Evolutionary conservation across 1,140 invertebrate species (phyloP).

Genomic region (Dendrolimus kikuchii): DNA sequence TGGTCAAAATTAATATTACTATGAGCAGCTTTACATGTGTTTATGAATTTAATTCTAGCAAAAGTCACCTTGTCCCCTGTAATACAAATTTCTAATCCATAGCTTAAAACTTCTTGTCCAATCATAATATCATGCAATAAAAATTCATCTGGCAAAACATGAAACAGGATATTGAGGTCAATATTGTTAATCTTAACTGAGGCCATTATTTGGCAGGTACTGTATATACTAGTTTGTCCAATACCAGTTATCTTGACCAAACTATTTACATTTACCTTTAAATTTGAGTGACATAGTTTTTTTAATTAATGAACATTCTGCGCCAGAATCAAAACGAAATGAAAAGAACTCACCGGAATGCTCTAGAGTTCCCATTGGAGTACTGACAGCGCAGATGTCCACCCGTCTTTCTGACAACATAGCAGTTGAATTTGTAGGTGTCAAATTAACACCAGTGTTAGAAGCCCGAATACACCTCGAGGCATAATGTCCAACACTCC

Average conservation of each 20-base stretch:
- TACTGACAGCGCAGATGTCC: constrained; percentile 5
- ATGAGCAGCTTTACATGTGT: too few species aligned
- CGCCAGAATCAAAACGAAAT: constrained; percentile 13
- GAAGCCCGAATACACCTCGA: too few species aligned
- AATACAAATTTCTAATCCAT: constrained; percentile 10
- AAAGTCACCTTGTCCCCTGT: neutral
- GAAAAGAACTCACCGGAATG: constrained; percentile 7
- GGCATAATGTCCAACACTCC: too few species aligned
- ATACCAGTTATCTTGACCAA: constrained; percentile 19
- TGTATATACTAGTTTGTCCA: constrained; percentile 8
- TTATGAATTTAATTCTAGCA: too few species aligned
- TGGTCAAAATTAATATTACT: neutral
- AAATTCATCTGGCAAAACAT: constrained; percentile 18
- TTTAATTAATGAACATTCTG: constrained; percentile 19
- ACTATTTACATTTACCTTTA: constrained; percentile 12
- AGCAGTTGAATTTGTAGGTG: neutral
- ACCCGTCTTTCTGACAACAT: constrained; percentile 6
- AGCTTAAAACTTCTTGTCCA: constrained; percentile 22
- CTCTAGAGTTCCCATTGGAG: constrained; percentile 3
- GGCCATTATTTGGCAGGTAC: constrained; percentile 21
- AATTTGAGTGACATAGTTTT: constrained; percentile 14
- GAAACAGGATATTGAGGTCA: constrained; percentile 13
- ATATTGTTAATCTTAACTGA: constrained; percentile 18
- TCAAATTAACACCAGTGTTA: too few species aligned
- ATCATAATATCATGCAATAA: constrained; percentile 17